Percentiles rank a stretch among this genome's conserved stretches.
phyloP scores from a whole-genome alignment of 2,113 vertebrate species.

The Hemicordylus capensis region DNA sequence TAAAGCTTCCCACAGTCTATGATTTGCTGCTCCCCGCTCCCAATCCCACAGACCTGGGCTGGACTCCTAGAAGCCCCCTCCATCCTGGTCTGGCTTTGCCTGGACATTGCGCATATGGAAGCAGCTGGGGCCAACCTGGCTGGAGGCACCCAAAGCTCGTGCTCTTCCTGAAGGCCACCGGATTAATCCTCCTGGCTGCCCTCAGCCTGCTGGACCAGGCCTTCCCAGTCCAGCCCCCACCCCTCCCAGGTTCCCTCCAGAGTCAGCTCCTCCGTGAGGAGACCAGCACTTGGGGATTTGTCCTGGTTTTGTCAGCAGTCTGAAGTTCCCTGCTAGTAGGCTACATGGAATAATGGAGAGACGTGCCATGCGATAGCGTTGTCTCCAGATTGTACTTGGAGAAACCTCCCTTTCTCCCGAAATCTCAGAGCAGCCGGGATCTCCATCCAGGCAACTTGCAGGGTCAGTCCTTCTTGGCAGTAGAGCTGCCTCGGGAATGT shows the following conservation, averaged over 20 bases:
- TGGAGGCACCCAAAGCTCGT: not conserved
- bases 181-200: not conserved
- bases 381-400: too few relatives aligned
- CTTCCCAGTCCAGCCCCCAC: not conserved
- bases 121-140: not conserved
- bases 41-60: not conserved
- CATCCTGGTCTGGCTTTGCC: not conserved
- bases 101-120: fast-evolving
- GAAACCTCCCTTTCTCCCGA: too few relatives aligned
- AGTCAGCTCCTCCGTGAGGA: too few relatives aligned
- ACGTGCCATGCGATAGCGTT: too few relatives aligned
- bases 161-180: not conserved
- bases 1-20: conserved; percentile 46
- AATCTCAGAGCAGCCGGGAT: too few relatives aligned
- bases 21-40: conserved; percentile 11
- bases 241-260: not conserved
- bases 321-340: too few relatives aligned
- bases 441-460: too few relatives aligned
- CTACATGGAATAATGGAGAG: too few relatives aligned
- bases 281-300: too few relatives aligned
- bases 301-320: too few relatives aligned
- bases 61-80: not conserved
- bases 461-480: too few relatives aligned
- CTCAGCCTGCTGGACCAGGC: not conserved
- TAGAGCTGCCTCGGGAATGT: too few relatives aligned